These are phyloP conservation scores for Mechanitis mazaeus DNA, from an alignment of 2,888 invertebrate species.

Conservation along the genomic window DNA sequence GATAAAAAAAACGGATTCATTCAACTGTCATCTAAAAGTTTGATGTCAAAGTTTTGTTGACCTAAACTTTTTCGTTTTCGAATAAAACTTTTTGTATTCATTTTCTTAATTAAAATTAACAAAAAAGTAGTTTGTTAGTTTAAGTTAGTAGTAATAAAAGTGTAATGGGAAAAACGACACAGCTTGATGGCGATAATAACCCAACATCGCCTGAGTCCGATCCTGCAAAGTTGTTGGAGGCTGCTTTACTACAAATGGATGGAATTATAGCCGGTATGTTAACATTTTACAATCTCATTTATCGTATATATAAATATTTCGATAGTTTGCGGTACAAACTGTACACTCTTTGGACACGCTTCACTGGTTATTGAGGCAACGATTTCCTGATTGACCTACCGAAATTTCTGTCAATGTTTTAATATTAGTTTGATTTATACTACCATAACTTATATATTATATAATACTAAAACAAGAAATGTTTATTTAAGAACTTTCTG, in stretches of 20 bases:
- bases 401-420: slow-evolving; percentile 9
- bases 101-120: slow-evolving; percentile 24
- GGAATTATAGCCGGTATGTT: slow-evolving; percentile 87
- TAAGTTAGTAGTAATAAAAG: slow-evolving; percentile 21
- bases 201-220: slow-evolving; percentile 82
- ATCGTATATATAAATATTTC: background rate
- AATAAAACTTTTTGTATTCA: slow-evolving; percentile 31
- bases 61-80: slow-evolving; percentile 51
- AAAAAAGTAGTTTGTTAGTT: slow-evolving; percentile 16
- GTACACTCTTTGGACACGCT: slow-evolving; percentile 26
- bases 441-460: background rate
- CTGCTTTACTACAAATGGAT: slow-evolving; percentile 92
- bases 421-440: background rate
- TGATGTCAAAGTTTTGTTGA: slow-evolving; percentile 59
- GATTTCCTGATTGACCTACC: slow-evolving; percentile 17
- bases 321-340: slow-evolving; percentile 9
- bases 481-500: too few species aligned
- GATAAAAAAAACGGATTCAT: slow-evolving; percentile 7
- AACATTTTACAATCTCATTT: background rate
- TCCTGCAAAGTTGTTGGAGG: slow-evolving; percentile 90
- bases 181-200: slow-evolving; percentile 71
- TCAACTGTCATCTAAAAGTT: slow-evolving; percentile 15
- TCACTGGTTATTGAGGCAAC: slow-evolving; percentile 25
- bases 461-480: background rate
- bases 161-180: slow-evolving; percentile 69